A percentile compares a stretch with the other conserved stretches of the same genome.
Conservation (phyloP, 2,888 invertebrate species). For the Tenthredo mesomela region DNA sequence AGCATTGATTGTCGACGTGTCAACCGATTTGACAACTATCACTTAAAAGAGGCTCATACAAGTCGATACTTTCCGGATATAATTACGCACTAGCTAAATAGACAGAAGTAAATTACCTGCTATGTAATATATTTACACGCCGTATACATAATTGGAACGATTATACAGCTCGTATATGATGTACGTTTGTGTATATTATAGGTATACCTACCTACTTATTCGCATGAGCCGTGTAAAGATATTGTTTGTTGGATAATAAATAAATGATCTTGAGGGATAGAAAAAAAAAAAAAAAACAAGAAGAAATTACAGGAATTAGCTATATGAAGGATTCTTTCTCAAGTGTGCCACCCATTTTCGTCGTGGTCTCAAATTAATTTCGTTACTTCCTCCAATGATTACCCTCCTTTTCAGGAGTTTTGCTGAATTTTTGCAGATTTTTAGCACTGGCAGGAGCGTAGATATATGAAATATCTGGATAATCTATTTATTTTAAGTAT, state of each 20-base stretch:
- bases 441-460: too few species aligned
- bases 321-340: too few species aligned
- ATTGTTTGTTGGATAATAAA: slow-evolving; percentile 19
- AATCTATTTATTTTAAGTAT: too few species aligned
- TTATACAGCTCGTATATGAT: neutral
- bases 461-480: too few species aligned
- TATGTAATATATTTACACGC: slow-evolving; percentile 35
- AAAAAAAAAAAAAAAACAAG: neutral
- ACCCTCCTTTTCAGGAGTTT: too few species aligned
- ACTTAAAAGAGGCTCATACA: slow-evolving; percentile 14
- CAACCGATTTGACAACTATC: slow-evolving; percentile 40
- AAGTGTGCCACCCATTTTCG: too few species aligned
- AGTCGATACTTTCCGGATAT: slow-evolving; percentile 4
- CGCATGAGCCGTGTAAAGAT: slow-evolving; percentile 3
- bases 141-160: slow-evolving; percentile 16
- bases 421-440: too few species aligned
- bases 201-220: neutral
- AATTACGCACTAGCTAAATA: slow-evolving; percentile 39
- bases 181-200: neutral
- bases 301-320: neutral
- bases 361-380: too few species aligned
- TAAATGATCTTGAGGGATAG: neutral
- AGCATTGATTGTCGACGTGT: neutral
- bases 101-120: slow-evolving; percentile 23
- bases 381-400: too few species aligned